These are phyloP conservation scores for Xestia xanthographa DNA, from an alignment of 2,888 invertebrate species.

Conservation along the genomic window DNA sequence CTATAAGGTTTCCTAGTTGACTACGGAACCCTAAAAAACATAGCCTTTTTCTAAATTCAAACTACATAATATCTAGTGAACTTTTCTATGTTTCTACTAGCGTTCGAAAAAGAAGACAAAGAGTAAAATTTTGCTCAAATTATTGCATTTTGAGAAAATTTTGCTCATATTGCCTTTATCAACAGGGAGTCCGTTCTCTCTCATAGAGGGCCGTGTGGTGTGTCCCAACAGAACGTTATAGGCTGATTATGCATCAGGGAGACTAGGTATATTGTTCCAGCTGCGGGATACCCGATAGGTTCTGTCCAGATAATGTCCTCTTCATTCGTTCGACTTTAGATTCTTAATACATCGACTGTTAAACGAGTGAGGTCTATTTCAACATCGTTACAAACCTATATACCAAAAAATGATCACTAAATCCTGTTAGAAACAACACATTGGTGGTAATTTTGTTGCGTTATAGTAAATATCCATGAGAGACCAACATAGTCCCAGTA, in stretches of 20 bases:
- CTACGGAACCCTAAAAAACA: too few species aligned
- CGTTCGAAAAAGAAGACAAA: neutral
- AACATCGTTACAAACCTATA: neutral
- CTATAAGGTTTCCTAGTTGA: too few species aligned
- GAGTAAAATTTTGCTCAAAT: too few species aligned
- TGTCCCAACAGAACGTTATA: too few species aligned
- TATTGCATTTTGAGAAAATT: neutral
- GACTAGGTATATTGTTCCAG: too few species aligned
- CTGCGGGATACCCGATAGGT: neutral
- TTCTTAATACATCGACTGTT: neutral
- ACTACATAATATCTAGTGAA: neutral
- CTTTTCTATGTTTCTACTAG: neutral
- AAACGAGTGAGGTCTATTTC: neutral
- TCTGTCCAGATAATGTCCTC: neutral
- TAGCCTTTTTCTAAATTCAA: neutral
- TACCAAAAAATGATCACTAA: neutral
- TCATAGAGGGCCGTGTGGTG: too few species aligned
- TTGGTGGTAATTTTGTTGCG: constrained; percentile 43
- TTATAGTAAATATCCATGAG: constrained; percentile 45
- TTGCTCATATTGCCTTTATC: neutral
- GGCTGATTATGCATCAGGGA: too few species aligned
- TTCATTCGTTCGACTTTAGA: neutral
- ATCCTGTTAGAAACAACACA: constrained; percentile 27
- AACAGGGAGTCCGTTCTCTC: too few species aligned
- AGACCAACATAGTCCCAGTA: constrained; percentile 38